phyloP scores from a whole-genome alignment of 2,888 invertebrate genomes.

The Athalia cordata region DNA sequence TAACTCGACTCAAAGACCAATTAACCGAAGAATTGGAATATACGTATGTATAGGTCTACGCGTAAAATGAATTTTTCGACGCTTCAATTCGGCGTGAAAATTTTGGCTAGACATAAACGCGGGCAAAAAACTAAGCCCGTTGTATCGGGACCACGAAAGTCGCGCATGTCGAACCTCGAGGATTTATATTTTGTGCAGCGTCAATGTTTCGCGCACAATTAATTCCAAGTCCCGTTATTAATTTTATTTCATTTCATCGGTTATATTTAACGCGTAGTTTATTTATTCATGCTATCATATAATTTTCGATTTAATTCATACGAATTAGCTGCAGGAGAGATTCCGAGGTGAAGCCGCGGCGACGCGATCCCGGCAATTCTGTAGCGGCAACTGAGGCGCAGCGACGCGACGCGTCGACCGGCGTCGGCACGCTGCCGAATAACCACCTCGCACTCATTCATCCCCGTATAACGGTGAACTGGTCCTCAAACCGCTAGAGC shows the following conservation, averaged over 20 bases:
- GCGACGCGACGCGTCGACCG: constrained; percentile 32
- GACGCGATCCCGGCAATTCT: constrained; percentile 43
- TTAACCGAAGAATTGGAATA: too few species aligned
- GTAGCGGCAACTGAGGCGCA: constrained; percentile 40
- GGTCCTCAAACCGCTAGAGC: background rate
- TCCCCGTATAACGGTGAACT: constrained; percentile 31
- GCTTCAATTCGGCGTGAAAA: too few species aligned
- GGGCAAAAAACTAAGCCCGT: background rate
- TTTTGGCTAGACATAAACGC: background rate
- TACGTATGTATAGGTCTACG: too few species aligned
- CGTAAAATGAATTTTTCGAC: too few species aligned
- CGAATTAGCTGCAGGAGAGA: background rate
- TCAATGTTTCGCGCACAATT: too few species aligned
- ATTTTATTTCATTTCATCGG: too few species aligned
- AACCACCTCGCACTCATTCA: constrained; percentile 29
- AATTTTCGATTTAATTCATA: background rate
- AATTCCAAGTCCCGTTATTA: too few species aligned
- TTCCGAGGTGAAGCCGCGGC: constrained; percentile 10
- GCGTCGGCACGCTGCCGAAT: constrained; percentile 28
- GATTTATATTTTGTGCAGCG: background rate
- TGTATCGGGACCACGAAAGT: background rate
- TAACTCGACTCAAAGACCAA: too few species aligned
- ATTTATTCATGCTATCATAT: too few species aligned
- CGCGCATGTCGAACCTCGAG: background rate
- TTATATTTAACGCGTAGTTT: too few species aligned